Percentiles rank a stretch among this genome's conserved stretches.
Evolutionary conservation across 1,140 invertebrate species (phyloP).

Genomic region (Lepidotrigona ventralis): DNA sequence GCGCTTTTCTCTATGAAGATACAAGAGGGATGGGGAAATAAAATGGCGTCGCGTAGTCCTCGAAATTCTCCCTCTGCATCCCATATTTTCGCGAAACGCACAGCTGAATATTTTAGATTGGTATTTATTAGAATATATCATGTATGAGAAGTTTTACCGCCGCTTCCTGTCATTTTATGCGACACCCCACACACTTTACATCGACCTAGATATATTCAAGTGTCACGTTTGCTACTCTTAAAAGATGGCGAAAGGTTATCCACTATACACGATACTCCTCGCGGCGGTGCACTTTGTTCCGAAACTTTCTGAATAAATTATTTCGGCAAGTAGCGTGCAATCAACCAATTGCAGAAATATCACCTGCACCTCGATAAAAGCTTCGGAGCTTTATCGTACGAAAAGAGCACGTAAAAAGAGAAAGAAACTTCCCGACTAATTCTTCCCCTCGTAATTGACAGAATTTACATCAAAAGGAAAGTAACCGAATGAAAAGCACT

Average conservation of each 20-base stretch:
- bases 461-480: too few relatives aligned
- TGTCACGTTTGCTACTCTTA: constrained; percentile 21
- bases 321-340: neutral
- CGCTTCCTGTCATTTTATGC: constrained; percentile 28
- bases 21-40: neutral
- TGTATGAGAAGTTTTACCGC: constrained; percentile 32
- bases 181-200: constrained; percentile 19
- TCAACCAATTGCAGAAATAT: constrained; percentile 5
- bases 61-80: constrained; percentile 1
- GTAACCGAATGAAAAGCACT: too few relatives aligned
- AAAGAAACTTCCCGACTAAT: too few relatives aligned
- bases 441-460: too few relatives aligned
- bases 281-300: constrained; percentile 28
- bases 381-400: neutral
- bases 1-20: too few relatives aligned
- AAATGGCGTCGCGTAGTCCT: neutral
- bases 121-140: constrained; percentile 46
- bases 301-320: constrained; percentile 31
- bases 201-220: constrained; percentile 20
- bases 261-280: neutral
- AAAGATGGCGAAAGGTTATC: constrained; percentile 31
- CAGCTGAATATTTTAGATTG: constrained; percentile 40
- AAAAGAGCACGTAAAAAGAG: neutral
- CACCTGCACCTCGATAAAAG: neutral
- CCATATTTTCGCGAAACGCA: neutral